Base-by-base conservation (phyloP, 2,888 invertebrate genomes). In the Choreutis nemorana region DNA sequence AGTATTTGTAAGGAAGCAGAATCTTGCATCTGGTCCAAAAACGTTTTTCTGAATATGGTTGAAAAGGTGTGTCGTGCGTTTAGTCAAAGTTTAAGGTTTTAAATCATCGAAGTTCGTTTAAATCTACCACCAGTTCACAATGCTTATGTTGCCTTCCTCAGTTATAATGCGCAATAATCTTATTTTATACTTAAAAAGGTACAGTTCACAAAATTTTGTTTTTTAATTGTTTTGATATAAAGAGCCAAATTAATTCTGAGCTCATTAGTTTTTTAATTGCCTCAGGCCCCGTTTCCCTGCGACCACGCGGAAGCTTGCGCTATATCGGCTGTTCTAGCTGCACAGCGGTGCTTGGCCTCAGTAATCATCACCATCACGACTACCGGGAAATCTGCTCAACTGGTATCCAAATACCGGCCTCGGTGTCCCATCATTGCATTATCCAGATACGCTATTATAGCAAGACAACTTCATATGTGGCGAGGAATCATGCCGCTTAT, bases 301-400 rank as follows among this genome's bases (percentile, higher is more conserved):
- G 87, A 89, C 44, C 83, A 87, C 40, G 78, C 85, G 1, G 86
- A 87, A 28, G 85, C 87, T 0, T 77, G 89, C 4, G 87, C 88
- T 7, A 77, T 92, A 28, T 85, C 90, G 1, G 89, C 87, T 4
- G 89, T 89, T 0, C 81, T 90, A 36, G 86, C 90, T 3, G 86
- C 91, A 0, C 81, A 89, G 40, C 83, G 87, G 36, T 81, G 82
- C 28, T 80, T 84, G 39, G 88, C 89, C 1, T 79, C 85, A 1
- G 87, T 86, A 1, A 89, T 90, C 20, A 63, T 90, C 11, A 82
- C 86, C 3, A 71, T 87, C 25, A 87, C 88, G 2, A 84, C 86
- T 1, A 73, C 80, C 0, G 83, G 82, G 1, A 61, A 81, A 41
- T 84, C 88, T 1, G 88, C 89, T 1, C 79, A 82, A 37, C 50